Base-by-base conservation (phyloP, 2,888 invertebrate genomes). In the Coenonympha arcania region DNA sequence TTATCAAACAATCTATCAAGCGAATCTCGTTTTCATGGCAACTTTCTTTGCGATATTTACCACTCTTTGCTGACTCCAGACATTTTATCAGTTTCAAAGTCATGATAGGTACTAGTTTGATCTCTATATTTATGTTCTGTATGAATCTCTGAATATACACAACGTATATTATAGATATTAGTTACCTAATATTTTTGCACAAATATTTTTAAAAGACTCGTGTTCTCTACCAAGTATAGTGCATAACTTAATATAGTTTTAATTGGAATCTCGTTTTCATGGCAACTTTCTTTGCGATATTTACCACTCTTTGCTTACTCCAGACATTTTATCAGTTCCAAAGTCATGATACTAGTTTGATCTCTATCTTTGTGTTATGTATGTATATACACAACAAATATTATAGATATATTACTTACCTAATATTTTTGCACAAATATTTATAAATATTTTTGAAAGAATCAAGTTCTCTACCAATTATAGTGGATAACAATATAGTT, bases 1-100 rank as follows among this genome's bases (percentile, higher is more conserved):
- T n/a, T 69, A 69, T 65, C 66, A 67, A 62, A 65, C 62, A 63
- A 72, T 68, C 69, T 69, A 39, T 39, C 39, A 39, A 22, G 15
- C 69, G 70, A 69, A 53, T 62, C n/a, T 63, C 66, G 66, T 67
- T 71, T 68, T 56, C 59, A 61, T 63, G 26, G 40, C 34, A 43
- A 31, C n/a, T 26, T 24, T 13, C 31, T 46, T 46, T 44, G 9
- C 28, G 26, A 31, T 19, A 31, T 41, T n/a, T n/a, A n/a, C n/a
- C n/a, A n/a, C n/a, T n/a, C n/a, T n/a, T n/a, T n/a, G n/a, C n/a
- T 39, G 26, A 33, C 18, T 9, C 20, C 15, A 9, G 39, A 24
- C 24, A 24, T 39, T 39, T 22, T 36, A 36, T 39, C 9, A 15
- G 9, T 28, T 28, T n/a, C n/a, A n/a, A 28, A 6, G 4, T 33